These are phyloP conservation scores for Gymnoscopelus braueri DNA, from an alignment of 2,797 vertebrate species.

Conservation along the genomic window DNA sequence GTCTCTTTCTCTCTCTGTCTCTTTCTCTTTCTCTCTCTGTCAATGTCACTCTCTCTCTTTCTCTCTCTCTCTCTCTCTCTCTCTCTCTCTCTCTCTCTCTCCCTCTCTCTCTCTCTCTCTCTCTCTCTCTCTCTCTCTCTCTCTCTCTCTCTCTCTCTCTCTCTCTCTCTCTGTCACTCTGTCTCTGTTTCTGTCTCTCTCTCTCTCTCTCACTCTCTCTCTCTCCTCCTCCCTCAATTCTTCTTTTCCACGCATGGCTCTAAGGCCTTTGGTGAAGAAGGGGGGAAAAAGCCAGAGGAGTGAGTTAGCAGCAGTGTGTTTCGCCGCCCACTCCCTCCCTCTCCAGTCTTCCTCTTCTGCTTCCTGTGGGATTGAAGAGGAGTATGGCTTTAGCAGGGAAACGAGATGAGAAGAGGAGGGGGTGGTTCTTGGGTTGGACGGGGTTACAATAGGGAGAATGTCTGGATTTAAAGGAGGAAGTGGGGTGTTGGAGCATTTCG, in stretches of 20 bases:
- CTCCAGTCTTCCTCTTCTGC: slow-evolving; percentile 63
- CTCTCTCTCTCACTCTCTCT: slow-evolving; percentile 9
- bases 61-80: background rate
- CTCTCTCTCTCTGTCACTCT: background rate
- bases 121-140: slow-evolving; percentile 9
- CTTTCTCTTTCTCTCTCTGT: slow-evolving; percentile 1
- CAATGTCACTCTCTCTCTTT: slow-evolving; percentile 27
- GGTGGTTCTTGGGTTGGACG: slow-evolving; percentile 54
- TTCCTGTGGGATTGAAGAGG: slow-evolving; percentile 81
- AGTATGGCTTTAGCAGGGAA: slow-evolving; percentile 75
- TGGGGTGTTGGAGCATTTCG: slow-evolving; percentile 65
- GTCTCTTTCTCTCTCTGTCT: slow-evolving; percentile 10
- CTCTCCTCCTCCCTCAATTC: slow-evolving; percentile 14
- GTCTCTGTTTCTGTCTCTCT: slow-evolving; percentile 9
- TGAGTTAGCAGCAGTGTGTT: slow-evolving; percentile 61
- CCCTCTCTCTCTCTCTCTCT: slow-evolving; percentile 10
- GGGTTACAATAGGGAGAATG: slow-evolving; percentile 66
- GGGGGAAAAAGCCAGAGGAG: slow-evolving; percentile 16
- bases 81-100: slow-evolving; percentile 12
- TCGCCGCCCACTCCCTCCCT: slow-evolving; percentile 61
- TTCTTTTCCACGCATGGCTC: slow-evolving; percentile 64
- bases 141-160: slow-evolving; percentile 9
- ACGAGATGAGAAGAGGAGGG: slow-evolving; percentile 25
- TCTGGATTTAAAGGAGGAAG: slow-evolving; percentile 70
- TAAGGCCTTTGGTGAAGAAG: slow-evolving; percentile 33